phyloP scores from a whole-genome alignment of 2,113 vertebrate genomes.

The Lanius ludovicianus region DNA sequence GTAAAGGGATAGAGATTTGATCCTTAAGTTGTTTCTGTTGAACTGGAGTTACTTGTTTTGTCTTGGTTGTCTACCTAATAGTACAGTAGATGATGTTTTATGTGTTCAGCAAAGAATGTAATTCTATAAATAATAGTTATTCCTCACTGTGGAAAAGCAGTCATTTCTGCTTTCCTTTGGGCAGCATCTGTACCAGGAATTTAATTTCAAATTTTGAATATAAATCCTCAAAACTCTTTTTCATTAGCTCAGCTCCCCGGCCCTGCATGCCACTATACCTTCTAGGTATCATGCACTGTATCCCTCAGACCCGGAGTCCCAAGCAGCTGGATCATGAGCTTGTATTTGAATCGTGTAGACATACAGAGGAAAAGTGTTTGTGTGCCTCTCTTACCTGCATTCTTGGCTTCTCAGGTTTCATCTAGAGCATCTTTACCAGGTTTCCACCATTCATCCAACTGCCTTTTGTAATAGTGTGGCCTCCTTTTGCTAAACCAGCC shows the following conservation, averaged over 20 bases:
- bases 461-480: not conserved
- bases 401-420: not conserved
- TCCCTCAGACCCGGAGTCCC: accelerated
- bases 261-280: not conserved
- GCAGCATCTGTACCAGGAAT: not conserved
- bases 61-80: not conserved
- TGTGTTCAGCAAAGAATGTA: not conserved
- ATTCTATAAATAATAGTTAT: not conserved
- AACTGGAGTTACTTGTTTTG: not conserved
- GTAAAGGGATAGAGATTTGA: not conserved
- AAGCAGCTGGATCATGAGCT: not conserved
- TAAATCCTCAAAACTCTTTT: not conserved
- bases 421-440: not conserved
- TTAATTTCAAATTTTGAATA: not conserved
- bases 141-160: not conserved
- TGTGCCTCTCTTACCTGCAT: not conserved
- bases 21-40: not conserved
- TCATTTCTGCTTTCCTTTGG: not conserved
- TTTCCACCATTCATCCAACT: not conserved
- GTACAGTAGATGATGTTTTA: not conserved
- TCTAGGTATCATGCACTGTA: not conserved
- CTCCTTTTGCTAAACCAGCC: not conserved
- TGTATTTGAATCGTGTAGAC: not conserved
- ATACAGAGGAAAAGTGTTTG: not conserved
- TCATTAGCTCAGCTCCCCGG: not conserved